Evolutionary conservation across 1,140 invertebrate genomes (phyloP).

Genomic region (Pentalonia nigronervosa): DNA sequence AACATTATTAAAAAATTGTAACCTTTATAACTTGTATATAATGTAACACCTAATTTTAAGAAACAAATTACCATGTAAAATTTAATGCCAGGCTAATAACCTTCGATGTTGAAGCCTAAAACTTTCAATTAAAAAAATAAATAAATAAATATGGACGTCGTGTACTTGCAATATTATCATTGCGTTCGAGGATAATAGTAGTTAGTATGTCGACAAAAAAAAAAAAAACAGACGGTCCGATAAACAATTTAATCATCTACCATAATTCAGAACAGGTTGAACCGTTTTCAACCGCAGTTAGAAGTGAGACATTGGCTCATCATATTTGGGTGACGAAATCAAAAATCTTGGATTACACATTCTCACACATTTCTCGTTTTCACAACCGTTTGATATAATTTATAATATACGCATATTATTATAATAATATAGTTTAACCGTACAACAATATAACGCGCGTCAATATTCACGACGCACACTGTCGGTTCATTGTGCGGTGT

Average conservation of each 20-base stretch:
- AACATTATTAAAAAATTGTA: no score
- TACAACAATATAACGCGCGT: background rate
- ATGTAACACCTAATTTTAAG: no score
- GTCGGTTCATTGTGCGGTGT: background rate
- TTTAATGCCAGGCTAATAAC: no score
- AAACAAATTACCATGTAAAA: no score
- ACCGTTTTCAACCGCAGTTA: background rate
- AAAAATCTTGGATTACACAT: background rate
- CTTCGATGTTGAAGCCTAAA: no score
- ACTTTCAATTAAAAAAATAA: no score
- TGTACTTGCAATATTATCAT: background rate
- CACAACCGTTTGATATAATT: background rate
- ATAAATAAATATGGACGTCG: no score
- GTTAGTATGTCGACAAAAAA: background rate
- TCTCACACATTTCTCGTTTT: background rate
- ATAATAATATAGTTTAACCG: background rate
- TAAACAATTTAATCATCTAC: background rate
- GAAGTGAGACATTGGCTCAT: background rate
- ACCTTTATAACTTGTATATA: no score
- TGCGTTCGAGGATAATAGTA: background rate
- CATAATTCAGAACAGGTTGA: background rate
- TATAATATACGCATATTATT: background rate
- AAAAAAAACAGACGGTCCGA: background rate
- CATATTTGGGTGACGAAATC: background rate
- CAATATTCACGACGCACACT: background rate